phyloP scores from a whole-genome alignment of 1,140 invertebrate genomes.

The Pseudoatta argentina region DNA sequence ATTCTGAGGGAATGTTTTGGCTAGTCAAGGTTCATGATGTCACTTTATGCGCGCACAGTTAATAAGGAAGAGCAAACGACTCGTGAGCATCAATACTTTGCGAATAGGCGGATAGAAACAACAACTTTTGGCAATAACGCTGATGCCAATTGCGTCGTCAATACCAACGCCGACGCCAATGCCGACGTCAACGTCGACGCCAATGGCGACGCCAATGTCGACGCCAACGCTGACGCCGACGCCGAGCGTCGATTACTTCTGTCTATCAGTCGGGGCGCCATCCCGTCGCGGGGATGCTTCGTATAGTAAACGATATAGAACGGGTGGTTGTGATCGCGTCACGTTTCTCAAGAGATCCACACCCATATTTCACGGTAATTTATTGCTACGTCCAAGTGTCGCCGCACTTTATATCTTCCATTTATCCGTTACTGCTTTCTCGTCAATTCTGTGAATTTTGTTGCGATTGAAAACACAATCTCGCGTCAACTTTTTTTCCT shows the following conservation, averaged over 20 bases:
- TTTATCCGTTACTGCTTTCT: no score
- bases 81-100: no score
- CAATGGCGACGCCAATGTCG: no score
- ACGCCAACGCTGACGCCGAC: background rate
- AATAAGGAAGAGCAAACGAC: no score
- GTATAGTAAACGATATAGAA: conserved; percentile 8
- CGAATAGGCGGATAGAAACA: no score
- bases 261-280: conserved; percentile 62
- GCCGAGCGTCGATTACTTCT: background rate
- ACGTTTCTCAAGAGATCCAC: conserved; percentile 56
- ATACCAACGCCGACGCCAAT: no score
- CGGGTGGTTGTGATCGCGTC: conserved; percentile 36
- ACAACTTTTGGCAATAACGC: no score
- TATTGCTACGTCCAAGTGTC: conserved; percentile 31
- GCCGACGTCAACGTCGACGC: no score
- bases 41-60: no score
- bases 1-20: no score
- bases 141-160: no score
- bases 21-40: no score
- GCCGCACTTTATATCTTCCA: background rate
- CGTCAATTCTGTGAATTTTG: background rate
- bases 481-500: background rate
- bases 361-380: conserved; percentile 42
- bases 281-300: conserved; percentile 46
- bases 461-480: background rate